Base-by-base conservation (phyloP, 2,888 invertebrate species). In the Melanophora roralis region DNA sequence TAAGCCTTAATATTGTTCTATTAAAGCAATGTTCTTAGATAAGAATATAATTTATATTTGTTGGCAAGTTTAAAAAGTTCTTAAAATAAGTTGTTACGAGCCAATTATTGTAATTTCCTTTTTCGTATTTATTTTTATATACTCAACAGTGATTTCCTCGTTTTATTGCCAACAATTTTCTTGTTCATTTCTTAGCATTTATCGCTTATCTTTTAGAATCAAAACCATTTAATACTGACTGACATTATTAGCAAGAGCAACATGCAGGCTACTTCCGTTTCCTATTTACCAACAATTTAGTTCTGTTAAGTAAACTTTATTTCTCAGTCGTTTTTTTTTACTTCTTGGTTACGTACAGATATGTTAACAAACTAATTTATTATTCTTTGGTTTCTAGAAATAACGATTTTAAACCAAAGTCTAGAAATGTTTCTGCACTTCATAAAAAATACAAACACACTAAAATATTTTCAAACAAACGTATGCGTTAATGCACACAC, bases 231-330 rank as follows among this genome's bases (percentile, higher is more conserved):
- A 55, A 72, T 55, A 40, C 23, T 19, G 34, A 23, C 55, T 40
- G 60, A n/a, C 67, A 57, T 64, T 74, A 68, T 59, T 64, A 64
- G 34, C 34, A 16, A 57, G 43, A 73, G 49, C 55, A 73, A 78
- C 62, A 73, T 78, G 62, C 62, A n/a, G 57, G 73, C 60, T 57
- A 72, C 49, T 78, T 78, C 78, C 78, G 55, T 68, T 73, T 73
- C 60, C 73, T 19, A 47, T 49, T 64, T 73, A 36, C 60, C 60
- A 45, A 23, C 16, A 57, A 9, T 1, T 38, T n/a, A 12, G 2
- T 40, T 21, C 14, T 19, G 1, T 12, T 12, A 23, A 38, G 23
- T 19, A 57, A 21, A 2, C 3, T n/a, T n/a, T n/a, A n/a, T n/a
- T n/a, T n/a, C n/a, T n/a, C n/a, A 60, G 6, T 5, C 27, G 3